Base-by-base conservation (phyloP, 2,113 vertebrate species). In the Saguinus midas region DNA sequence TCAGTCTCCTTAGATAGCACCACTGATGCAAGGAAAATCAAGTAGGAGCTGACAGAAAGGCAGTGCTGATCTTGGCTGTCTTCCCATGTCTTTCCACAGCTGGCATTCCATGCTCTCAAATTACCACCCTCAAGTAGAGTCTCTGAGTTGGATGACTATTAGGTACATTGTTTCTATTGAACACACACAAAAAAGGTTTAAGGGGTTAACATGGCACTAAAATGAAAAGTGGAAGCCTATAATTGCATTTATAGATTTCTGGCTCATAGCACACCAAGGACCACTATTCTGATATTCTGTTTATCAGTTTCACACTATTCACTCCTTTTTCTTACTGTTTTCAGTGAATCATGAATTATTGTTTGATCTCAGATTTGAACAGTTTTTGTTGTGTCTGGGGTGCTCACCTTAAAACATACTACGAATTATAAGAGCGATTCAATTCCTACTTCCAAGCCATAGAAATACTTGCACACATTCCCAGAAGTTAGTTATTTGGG, bases 401-500 rank as follows among this genome's bases (percentile, higher is more conserved):
- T 5, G 13, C 52, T 73, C 9, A 82, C 29, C 21, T 48, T 94
- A 89, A 95, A 78, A 55, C 20, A 89, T 18, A 32, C 10, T 37
- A 17, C 4, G 13, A 64, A 16, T 73, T 75, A n/a, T 50, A 73
- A 86, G 25, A 87, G 29, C 88, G 5, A 92, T 73, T 87, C 55
- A 80, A n/a, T 2, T 52, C 37, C n/a, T 29, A 25, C 3, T 86
- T 12, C 50, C 17, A 70, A 57, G 18, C 29, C 48, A 11, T 48
- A 91, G 64, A 88, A 94, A 93, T 73, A 78, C 6, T 23, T 27
- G 18, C 48, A 45, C 16, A 68, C 16, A 32, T 83, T 83, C 55
- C 14, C n/a, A 66, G 48, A 93, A 93, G 35, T 64, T 95, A 96
- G 52, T 52, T 73, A 89, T 35, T 89, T 78, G 57, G 68, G 25